A percentile compares a stretch with the other conserved stretches of the same genome.
These are phyloP conservation scores for Meloe dianella DNA, from an alignment of 2,888 invertebrate genomes.

Conservation along the genomic window DNA sequence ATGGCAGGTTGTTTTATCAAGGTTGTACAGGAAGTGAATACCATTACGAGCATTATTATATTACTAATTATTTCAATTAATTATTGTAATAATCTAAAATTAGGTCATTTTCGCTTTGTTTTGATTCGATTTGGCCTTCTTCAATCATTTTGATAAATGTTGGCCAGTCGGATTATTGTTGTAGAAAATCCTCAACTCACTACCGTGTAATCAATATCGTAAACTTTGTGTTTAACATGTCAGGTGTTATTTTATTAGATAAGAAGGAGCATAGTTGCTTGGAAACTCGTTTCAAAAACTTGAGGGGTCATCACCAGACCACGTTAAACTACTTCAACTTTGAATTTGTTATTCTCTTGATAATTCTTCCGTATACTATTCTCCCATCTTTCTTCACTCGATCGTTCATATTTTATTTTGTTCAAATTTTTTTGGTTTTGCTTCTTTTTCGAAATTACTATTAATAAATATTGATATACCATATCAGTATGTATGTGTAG, in stretches of 20 bases:
- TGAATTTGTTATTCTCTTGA: background rate
- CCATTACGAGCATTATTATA: too few species aligned
- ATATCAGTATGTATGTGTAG: background rate
- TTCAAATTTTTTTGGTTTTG: background rate
- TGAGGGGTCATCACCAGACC: slow-evolving; percentile 20
- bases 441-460: background rate
- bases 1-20: background rate
- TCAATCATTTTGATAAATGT: background rate
- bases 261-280: slow-evolving; percentile 8
- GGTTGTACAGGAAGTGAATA: background rate
- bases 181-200: background rate
- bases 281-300: slow-evolving; percentile 23
- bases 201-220: slow-evolving; percentile 7
- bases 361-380: background rate
- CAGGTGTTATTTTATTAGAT: slow-evolving; percentile 10
- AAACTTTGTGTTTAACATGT: slow-evolving; percentile 5
- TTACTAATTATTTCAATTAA: too few species aligned
- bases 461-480: background rate
- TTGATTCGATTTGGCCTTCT: background rate
- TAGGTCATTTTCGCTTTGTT: background rate
- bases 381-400: background rate
- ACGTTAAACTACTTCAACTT: slow-evolving; percentile 14
- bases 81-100: background rate
- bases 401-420: background rate
- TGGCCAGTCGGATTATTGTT: background rate